Base-by-base conservation (phyloP, 2,888 invertebrate genomes). In the Melanophora roralis region DNA sequence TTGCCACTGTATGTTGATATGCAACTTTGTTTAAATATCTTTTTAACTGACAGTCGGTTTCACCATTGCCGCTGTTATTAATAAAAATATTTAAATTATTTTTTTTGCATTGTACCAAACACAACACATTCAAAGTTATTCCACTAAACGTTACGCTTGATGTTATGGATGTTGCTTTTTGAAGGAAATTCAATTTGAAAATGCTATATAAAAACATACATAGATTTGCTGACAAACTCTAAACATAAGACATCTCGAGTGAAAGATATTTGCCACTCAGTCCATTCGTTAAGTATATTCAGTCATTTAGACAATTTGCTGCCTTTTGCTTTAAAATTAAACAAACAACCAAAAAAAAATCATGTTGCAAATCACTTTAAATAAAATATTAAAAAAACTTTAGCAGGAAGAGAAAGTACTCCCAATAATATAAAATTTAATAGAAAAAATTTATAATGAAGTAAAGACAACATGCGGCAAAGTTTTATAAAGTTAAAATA, bases 401-500 rank as follows among this genome's bases (percentile, higher is more conserved):
- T 49, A 75, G 55, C 75, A 79, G 79, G 79, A 79, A 79, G 79
- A 79, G 79, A 79, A 79, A 79, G 79, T 79, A 75, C 75, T 75
- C 79, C 79, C 68, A 59, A 57, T 68, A 75, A 60, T 60, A 45
- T 60, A 51, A 75, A 74, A 74, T 7, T 27, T 55, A 72, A 64
- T 72, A 45, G 72, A 72, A 64, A 64, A 62, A 14, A 36, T 47
- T 43, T 40, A 40, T 60, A 71, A 51, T 71, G 38, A 71, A 60
- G 60, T 71, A 49, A 71, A 71, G 32, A 60, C 51, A 68, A 60
- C 40, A 43, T 43, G 16, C 14, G 40, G 40, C 21, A 57, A 23
- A 36, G 6, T 57, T 68, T 57, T 36, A 11, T 8, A 36, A 55
- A 57, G 45, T 45, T 21, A 68, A 23, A n/a, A n/a, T n/a, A n/a